phyloP scores from a whole-genome alignment of 2,888 invertebrate species.

The Polymixis flavicincta region DNA sequence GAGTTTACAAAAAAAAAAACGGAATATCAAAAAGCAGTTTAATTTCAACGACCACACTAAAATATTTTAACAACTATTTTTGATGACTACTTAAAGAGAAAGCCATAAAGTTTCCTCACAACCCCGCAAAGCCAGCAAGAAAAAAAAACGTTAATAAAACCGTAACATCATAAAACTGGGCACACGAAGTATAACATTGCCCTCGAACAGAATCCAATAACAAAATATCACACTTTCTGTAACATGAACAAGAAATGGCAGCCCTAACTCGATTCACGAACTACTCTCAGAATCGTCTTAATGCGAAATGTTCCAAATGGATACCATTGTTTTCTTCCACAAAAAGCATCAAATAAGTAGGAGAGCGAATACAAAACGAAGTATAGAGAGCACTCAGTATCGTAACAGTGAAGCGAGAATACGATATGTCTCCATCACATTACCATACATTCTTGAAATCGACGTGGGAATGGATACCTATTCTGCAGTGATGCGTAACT shows the following conservation, averaged over 20 bases:
- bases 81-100: constrained; percentile 38
- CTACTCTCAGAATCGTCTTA: constrained; percentile 77
- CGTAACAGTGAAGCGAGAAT: constrained; percentile 78
- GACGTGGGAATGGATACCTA: constrained; percentile 77
- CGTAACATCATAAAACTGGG: constrained; percentile 49
- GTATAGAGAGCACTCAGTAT: constrained; percentile 80
- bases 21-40: neutral
- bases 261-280: constrained; percentile 78
- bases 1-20: neutral
- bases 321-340: constrained; percentile 83
- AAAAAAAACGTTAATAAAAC: constrained; percentile 52
- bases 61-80: constrained; percentile 50
- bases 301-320: constrained; percentile 81
- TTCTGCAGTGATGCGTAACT: constrained; percentile 80
- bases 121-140: constrained; percentile 22
- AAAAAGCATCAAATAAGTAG: constrained; percentile 82
- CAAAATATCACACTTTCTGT: constrained; percentile 64
- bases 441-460: constrained; percentile 85
- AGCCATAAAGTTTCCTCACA: constrained; percentile 39
- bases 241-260: constrained; percentile 71
- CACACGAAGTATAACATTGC: constrained; percentile 44
- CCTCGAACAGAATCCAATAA: constrained; percentile 59
- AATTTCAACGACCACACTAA: constrained; percentile 12
- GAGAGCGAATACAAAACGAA: constrained; percentile 79
- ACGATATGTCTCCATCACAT: constrained; percentile 88